phyloP scores from a whole-genome alignment of 2,797 vertebrate genomes.

The Myotis findleyi region DNA sequence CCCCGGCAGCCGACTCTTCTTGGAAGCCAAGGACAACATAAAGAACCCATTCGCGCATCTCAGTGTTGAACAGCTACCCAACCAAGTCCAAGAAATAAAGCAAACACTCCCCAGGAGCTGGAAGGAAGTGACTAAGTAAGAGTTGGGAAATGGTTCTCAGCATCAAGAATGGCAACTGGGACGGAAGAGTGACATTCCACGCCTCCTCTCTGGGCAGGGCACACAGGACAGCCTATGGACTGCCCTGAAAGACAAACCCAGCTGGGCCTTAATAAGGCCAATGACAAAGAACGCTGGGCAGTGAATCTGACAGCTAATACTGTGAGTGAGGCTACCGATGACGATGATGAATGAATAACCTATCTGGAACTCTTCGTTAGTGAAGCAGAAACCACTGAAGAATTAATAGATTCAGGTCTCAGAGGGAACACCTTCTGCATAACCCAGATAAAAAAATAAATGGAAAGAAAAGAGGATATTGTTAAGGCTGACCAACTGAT shows the following conservation, averaged over 20 bases:
- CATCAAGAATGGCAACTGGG: neutral
- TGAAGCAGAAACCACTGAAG: neutral
- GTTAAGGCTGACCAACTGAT: neutral
- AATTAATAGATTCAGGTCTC: neutral
- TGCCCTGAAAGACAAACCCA: slow-evolving; percentile 20
- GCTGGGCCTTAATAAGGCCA: neutral
- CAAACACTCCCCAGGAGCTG: neutral
- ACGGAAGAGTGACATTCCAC: slow-evolving; percentile 27
- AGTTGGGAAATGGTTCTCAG: slow-evolving; percentile 36
- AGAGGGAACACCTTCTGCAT: neutral
- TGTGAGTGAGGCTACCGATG: slow-evolving; percentile 7
- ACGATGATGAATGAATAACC: slow-evolving; percentile 4
- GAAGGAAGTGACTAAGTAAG: slow-evolving; percentile 71
- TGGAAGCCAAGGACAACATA: neutral
- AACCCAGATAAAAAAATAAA: neutral
- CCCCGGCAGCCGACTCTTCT: neutral
- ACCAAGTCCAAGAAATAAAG: neutral
- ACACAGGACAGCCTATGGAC: neutral
- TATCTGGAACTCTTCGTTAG: neutral
- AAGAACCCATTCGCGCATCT: neutral
- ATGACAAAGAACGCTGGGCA: slow-evolving; percentile 30
- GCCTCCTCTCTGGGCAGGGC: slow-evolving; percentile 49
- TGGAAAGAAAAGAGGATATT: neutral
- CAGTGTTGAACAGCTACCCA: neutral
- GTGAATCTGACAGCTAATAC: slow-evolving; percentile 53